Evolutionary conservation across 1,140 invertebrate species (phyloP), one percentile per base, ranked within the genome.

Genomic region (Calosoma granatense): DNA sequence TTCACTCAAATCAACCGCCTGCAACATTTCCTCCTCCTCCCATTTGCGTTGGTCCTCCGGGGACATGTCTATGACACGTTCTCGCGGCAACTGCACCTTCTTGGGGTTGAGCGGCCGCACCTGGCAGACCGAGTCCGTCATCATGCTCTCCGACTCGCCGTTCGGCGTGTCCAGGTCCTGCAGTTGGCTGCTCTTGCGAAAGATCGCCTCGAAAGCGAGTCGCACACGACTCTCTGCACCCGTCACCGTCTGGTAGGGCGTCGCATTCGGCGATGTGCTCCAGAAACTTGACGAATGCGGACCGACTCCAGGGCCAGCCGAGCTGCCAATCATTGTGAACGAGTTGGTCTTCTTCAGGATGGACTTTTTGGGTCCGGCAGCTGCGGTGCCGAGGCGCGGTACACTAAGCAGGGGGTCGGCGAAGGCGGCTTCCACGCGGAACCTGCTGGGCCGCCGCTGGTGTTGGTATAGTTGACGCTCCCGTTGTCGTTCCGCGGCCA

Each of bases 301-400:
- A n/a, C n/a, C n/a, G n/a, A n/a, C n/a, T 11, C 41, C 15, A 4
- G 9, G 9, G 3, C 3, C 15, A 12, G 6, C 15, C 3, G 3
- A 12, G 15, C 6, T 6, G 68, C 84, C 85, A 62, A 84, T 88
- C 11, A 91, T 66, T 2, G 86, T 93, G 67, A 91, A 93, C 3
- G 89, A 93, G 72, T 92, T 90, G 0, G 90, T 93, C 72, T 94
- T 94, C 75, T 94, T 94, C 47, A 94, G 73, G 66, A 94, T 94
- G 0, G 90, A 94, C 70, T 94, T 94, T 55, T 84, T 85, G 2
- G 87, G 87, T 66, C 66, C 12, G 68, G 53, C 51, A 68, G 65
- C 51, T n/a, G n/a, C n/a, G n/a, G n/a, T n/a, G n/a, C n/a, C n/a
- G n/a, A n/a, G n/a, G 69, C 70, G 6, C 65, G 66, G 21, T 64